Conservation (phyloP, 2,797 vertebrate species). For the Neostethus bicornis region DNA sequence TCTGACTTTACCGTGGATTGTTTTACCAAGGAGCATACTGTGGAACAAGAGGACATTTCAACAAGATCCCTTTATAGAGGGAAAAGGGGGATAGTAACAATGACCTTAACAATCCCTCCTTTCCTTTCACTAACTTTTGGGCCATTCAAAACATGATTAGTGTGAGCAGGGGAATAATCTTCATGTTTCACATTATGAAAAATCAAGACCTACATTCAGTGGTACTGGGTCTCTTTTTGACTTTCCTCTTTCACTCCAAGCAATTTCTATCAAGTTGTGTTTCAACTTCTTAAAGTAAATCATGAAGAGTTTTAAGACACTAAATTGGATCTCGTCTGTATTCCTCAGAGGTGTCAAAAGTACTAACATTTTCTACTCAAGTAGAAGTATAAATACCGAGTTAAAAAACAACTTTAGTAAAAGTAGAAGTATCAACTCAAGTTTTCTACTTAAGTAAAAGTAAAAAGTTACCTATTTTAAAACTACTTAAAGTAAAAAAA, state of each 20-base stretch:
- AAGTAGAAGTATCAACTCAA: too few relatives aligned
- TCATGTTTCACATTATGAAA: constrained; percentile 18
- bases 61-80: constrained; percentile 64
- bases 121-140: constrained; percentile 44
- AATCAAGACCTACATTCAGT: constrained; percentile 9
- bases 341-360: too few relatives aligned
- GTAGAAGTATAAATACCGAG: too few relatives aligned
- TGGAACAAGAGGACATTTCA: constrained; percentile 73
- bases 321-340: too few relatives aligned
- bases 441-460: too few relatives aligned
- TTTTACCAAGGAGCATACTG: constrained; percentile 58
- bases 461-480: too few relatives aligned
- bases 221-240: not conserved
- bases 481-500: too few relatives aligned
- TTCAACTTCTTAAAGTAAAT: too few relatives aligned
- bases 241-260: not conserved
- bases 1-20: constrained; percentile 68
- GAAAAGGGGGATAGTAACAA: constrained; percentile 54
- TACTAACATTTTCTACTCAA: too few relatives aligned
- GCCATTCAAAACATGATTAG: constrained; percentile 23
- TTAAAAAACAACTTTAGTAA: too few relatives aligned
- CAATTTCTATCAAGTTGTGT: not conserved
- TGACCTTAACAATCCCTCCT: constrained; percentile 55
- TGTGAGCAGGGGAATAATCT: not conserved
- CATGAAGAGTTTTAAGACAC: too few relatives aligned